Percentiles rank a stretch among this genome's conserved stretches.
Conservation (phyloP, 1,140 invertebrate genomes). For the Halyomorpha halys region DNA sequence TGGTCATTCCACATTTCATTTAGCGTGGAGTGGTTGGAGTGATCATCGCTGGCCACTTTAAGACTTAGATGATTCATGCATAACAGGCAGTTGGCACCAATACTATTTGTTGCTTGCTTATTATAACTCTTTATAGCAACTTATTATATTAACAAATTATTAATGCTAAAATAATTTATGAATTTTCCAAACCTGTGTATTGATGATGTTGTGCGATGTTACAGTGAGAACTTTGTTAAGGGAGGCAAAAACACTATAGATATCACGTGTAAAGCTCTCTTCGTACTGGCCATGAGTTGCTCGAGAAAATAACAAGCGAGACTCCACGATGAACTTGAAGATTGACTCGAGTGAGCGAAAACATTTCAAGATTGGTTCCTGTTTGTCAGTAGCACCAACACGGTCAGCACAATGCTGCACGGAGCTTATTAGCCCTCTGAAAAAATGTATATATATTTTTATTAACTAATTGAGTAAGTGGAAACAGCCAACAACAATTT, state of each 20-base stretch:
- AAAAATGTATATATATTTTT: no score
- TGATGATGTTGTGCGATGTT: constrained; percentile 58
- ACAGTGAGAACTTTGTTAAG: constrained; percentile 64
- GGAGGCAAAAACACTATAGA: constrained; percentile 62
- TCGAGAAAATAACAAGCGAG: constrained; percentile 73
- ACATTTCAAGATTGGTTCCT: constrained; percentile 80
- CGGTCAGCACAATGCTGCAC: constrained; percentile 85
- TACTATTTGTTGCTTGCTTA: no score
- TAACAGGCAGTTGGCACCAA: no score
- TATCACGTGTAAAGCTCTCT: constrained; percentile 68
- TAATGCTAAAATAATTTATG: no score
- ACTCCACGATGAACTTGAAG: constrained; percentile 91
- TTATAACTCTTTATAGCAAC: no score
- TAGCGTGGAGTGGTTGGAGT: no score
- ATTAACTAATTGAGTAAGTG: no score
- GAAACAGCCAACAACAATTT: not conserved
- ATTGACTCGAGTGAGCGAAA: constrained; percentile 87
- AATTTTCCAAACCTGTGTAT: constrained; percentile 53
- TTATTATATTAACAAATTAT: no score
- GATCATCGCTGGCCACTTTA: no score
- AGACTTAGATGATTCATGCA: no score
- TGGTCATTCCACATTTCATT: no score
- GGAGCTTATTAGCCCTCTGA: constrained; percentile 69
- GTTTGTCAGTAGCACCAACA: constrained; percentile 69
- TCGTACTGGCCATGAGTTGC: constrained; percentile 80